Percentiles rank a stretch among this genome's conserved stretches.
phyloP scores from a whole-genome alignment of 2,888 invertebrate species.

The Dasypogon diadema region DNA sequence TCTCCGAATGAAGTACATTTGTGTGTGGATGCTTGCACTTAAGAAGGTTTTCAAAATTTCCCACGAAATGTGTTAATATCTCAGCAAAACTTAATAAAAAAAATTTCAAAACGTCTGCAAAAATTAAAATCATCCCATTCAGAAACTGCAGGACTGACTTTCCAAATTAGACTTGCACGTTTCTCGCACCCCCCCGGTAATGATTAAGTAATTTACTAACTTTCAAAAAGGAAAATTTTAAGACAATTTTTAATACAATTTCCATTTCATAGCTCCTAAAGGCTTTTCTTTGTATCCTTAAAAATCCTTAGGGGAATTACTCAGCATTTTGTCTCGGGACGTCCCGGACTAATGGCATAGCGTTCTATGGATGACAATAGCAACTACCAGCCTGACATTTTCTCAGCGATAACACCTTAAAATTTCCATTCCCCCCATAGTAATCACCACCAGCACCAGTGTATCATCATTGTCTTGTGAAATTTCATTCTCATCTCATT shows the following conservation, averaged over 20 bases:
- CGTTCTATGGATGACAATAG: constrained; percentile 8
- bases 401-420: constrained; percentile 5
- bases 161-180: neutral
- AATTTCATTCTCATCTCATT: constrained; percentile 50
- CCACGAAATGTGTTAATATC: too few relatives aligned
- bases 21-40: too few relatives aligned
- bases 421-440: neutral
- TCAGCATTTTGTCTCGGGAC: neutral
- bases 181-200: neutral
- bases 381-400: constrained; percentile 20
- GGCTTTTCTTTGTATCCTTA: neutral
- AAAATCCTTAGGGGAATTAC: constrained; percentile 2
- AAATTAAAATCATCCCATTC: neutral
- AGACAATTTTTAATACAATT: constrained; percentile 12
- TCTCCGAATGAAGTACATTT: too few relatives aligned
- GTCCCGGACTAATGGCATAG: neutral
- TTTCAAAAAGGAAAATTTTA: constrained; percentile 1
- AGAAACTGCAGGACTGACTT: neutral
- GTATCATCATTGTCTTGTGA: constrained; percentile 41
- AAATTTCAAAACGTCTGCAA: neutral
- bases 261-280: neutral
- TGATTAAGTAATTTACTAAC: constrained; percentile 15
- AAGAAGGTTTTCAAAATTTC: too few relatives aligned
- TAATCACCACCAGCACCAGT: neutral
- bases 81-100: too few relatives aligned